A percentile compares a stretch with the other conserved stretches of the same genome.
phyloP scores from a whole-genome alignment of 1,140 invertebrate genomes.

The Bombus waltoni region DNA sequence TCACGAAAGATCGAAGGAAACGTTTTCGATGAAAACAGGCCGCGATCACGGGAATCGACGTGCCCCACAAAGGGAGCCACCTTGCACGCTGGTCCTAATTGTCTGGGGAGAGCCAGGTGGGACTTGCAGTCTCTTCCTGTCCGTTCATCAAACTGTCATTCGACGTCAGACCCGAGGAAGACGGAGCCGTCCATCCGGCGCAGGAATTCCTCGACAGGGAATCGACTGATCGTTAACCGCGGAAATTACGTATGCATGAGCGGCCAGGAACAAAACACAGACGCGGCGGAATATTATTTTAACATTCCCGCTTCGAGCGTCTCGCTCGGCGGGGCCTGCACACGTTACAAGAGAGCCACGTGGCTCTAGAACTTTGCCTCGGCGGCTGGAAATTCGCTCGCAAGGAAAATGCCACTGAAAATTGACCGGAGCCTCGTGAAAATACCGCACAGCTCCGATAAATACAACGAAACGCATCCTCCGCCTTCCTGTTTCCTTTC shows the following conservation, averaged over 20 bases:
- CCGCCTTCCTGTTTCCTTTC: not conserved
- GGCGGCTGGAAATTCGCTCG: conserved; percentile 17
- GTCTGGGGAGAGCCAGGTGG: conserved; percentile 68
- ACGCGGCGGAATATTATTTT: conserved; percentile 45
- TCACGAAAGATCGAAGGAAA: conserved; percentile 33
- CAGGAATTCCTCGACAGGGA: conserved; percentile 56
- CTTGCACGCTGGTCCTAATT: conserved; percentile 69
- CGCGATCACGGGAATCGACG: conserved; percentile 59
- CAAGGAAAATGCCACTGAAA: not conserved
- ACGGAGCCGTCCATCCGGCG: conserved; percentile 46
- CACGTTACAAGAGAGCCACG: conserved; percentile 5
- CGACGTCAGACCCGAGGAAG: conserved; percentile 61
- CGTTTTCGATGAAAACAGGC: conserved; percentile 55
- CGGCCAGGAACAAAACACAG: conserved; percentile 57
- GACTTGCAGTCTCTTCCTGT: conserved; percentile 69
- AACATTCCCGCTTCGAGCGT: conserved; percentile 34
- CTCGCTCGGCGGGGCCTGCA: conserved; percentile 6
- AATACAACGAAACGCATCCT: not conserved
- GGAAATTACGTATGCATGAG: conserved; percentile 64
- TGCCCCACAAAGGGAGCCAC: conserved; percentile 62
- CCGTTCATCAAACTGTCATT: conserved; percentile 73
- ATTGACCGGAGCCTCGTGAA: conserved; percentile 10
- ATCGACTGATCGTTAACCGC: conserved; percentile 68
- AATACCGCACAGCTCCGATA: not conserved
- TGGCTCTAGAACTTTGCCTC: not conserved